These are phyloP conservation scores for Brassicogethes aeneus DNA, from an alignment of 2,888 invertebrate species.

Conservation along the genomic window DNA sequence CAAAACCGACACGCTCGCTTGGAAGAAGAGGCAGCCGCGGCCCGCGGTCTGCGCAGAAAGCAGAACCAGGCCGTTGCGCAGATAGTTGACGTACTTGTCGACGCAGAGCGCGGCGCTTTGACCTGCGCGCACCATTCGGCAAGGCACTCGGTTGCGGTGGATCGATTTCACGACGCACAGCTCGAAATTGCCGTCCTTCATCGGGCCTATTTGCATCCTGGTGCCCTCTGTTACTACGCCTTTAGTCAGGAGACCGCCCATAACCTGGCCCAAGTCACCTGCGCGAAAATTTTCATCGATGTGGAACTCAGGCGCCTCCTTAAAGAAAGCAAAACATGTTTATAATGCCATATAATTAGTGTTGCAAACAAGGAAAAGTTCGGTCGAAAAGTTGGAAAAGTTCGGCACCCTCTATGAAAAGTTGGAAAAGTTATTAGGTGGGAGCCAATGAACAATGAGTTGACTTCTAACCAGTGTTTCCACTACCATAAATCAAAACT, in stretches of 20 bases:
- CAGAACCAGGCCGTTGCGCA: conserved; percentile 81
- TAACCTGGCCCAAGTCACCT: conserved; percentile 71
- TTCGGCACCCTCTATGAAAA: no score
- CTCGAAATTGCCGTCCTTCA: conserved; percentile 70
- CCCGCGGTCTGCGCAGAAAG: conserved; percentile 47
- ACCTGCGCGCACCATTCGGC: conserved; percentile 77
- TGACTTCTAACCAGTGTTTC: no score
- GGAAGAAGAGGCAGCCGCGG: conserved; percentile 54
- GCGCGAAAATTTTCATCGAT: conserved; percentile 91
- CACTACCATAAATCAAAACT: no score
- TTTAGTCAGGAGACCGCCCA: conserved; percentile 75
- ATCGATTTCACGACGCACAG: conserved; percentile 73
- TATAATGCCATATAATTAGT: no score
- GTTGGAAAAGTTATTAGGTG: no score
- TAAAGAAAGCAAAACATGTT: no score
- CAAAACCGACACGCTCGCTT: conserved; percentile 82
- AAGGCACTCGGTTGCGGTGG: conserved; percentile 87
- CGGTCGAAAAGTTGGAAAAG: no score
- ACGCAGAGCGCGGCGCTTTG: conserved; percentile 82
- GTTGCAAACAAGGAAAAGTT: no score
- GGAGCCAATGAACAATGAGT: no score
- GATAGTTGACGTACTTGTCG: conserved; percentile 49
- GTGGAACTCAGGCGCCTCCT: conserved; percentile 77
- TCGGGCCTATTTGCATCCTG: conserved; percentile 63
- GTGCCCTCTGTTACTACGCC: conserved; percentile 84